Percentiles rank a stretch among this genome's conserved stretches.
Conservation (phyloP, 1,140 invertebrate genomes). For the Drosophila ogumai region DNA sequence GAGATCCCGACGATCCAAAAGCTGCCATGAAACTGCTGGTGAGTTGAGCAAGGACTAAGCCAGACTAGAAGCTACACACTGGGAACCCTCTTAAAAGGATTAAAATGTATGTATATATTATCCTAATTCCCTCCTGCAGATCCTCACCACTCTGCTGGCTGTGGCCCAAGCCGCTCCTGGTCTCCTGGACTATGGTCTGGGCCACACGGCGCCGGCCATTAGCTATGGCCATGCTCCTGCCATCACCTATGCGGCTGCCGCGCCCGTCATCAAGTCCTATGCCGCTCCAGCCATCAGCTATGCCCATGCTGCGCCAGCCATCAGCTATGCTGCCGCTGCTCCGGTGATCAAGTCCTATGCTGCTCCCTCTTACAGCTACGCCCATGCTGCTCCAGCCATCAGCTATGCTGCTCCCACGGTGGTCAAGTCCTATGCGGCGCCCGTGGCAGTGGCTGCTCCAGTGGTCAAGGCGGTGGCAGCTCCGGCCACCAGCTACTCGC, state of each 20-base stretch:
- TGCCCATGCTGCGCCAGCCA: slow-evolving; percentile 44
- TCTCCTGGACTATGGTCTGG: slow-evolving; percentile 55
- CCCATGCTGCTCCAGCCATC: slow-evolving; percentile 58
- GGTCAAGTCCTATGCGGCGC: slow-evolving; percentile 64
- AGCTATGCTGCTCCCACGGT: slow-evolving; percentile 64
- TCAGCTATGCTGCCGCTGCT: slow-evolving; percentile 33
- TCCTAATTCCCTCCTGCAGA: slow-evolving; percentile 8
- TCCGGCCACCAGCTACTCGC: slow-evolving; percentile 68
- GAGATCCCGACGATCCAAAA: slow-evolving; percentile 26
- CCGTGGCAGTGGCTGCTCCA: slow-evolving; percentile 24
- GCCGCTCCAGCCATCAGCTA: slow-evolving; percentile 48
- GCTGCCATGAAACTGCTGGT: slow-evolving; percentile 72
- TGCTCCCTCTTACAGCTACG: slow-evolving; percentile 57
- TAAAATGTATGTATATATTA: background rate
- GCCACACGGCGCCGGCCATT: slow-evolving; percentile 55
- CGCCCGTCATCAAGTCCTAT: slow-evolving; percentile 59
- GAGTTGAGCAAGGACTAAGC: slow-evolving; percentile 25
- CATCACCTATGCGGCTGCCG: slow-evolving; percentile 57
- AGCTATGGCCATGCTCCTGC: slow-evolving; percentile 67
- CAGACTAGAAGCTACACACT: background rate
- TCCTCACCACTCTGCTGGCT: slow-evolving; percentile 70
- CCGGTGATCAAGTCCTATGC: slow-evolving; percentile 52
- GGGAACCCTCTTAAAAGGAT: background rate
- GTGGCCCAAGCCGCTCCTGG: slow-evolving; percentile 65
- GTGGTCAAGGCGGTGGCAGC: slow-evolving; percentile 42